Base-by-base conservation (phyloP, 2,888 invertebrate genomes). In the Xylophagus ater region DNA sequence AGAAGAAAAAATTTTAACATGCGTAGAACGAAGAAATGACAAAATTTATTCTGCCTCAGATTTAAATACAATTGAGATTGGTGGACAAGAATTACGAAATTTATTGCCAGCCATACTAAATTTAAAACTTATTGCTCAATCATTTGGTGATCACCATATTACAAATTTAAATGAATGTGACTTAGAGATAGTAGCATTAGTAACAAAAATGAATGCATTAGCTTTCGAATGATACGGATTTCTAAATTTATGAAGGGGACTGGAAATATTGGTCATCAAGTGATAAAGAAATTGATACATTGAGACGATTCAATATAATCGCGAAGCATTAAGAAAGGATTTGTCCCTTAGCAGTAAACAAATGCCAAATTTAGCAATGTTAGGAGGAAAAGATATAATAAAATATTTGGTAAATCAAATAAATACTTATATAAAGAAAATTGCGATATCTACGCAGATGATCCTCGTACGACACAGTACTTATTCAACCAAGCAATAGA, bases 211-310 rank as follows among this genome's bases (percentile, higher is more conserved):
- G 18, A 19, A 28, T 3, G 47, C 43, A 12, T 10, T 47, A 8
- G 47, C 45, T 47, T 2, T 35, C 47, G 4, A 25, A 41, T 21
- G 45, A 47, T 35, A 34, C 45, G 1, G 45, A 45, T 33, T 47
- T 42, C 23, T 18, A 45, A 3, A 45, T 47, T 7, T 47, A 32
- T 29, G 33, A 40, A 14, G 47, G 47, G 3, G 15, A 37, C 9
- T 45, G 42, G 42, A 17, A 26, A 13, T 41, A 34, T 12, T 45
- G 43, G 37, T 41, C 41, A 2, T 14, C 37, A 4, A 23, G 15
- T 4, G n/a, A 40, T 15, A 9, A 42, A 2, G 13, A 45, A 28
- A 26, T 33, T 12, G 19, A 23, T 4, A 35, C 10, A 13, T 10
- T 44, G 6, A 19, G 3, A 44, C 46, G 6, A 14, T 13, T 8